These are phyloP conservation scores for Augiades crinisus DNA, from an alignment of 2,888 invertebrate species.

Conservation along the genomic window DNA sequence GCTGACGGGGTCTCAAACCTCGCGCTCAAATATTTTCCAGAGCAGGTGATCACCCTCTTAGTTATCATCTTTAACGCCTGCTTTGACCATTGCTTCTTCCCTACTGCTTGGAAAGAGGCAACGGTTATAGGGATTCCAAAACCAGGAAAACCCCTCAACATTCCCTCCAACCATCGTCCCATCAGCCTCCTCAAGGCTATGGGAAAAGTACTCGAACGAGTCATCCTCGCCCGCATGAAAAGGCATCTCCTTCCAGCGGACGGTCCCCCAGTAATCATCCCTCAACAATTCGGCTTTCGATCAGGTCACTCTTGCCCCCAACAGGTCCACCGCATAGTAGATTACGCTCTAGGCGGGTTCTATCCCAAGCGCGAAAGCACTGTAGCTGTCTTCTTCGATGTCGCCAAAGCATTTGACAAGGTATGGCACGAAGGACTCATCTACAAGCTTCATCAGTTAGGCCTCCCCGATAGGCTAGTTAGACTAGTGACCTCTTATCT, in stretches of 20 bases:
- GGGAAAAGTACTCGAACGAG: slow-evolving; percentile 1
- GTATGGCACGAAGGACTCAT: no score
- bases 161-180: neutral
- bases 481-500: neutral
- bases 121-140: slow-evolving; percentile 3
- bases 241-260: slow-evolving; percentile 8
- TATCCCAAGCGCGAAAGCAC: neutral
- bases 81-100: neutral
- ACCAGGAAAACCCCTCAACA: slow-evolving; percentile 8
- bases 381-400: slow-evolving; percentile 8
- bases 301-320: neutral
- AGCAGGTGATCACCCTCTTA: neutral
- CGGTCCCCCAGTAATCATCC: neutral
- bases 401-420: no score
- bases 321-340: slow-evolving; percentile 12
- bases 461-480: neutral
- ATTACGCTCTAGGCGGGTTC: slow-evolving; percentile 6
- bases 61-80: neutral
- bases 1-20: slow-evolving; percentile 2
- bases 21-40: slow-evolving; percentile 6
- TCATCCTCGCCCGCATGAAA: neutral
- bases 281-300: slow-evolving; percentile 1
- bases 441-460: no score
- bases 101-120: slow-evolving; percentile 5
- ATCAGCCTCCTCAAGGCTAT: slow-evolving; percentile 11